Base-by-base conservation (phyloP, 2,797 vertebrate genomes). In the Spea hammondii region DNA sequence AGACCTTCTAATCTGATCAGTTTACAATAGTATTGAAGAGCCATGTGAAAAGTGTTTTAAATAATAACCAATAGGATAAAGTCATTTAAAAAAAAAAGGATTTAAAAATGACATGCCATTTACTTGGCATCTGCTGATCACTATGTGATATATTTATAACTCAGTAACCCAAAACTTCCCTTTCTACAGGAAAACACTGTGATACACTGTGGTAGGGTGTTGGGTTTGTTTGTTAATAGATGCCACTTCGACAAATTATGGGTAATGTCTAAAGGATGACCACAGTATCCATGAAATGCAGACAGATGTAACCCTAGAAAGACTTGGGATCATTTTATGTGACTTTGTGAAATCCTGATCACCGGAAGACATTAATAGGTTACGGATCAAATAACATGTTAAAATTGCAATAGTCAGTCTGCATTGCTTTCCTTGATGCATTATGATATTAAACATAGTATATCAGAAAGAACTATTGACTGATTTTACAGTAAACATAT, bases 401-500 rank as follows among this genome's bases (percentile, higher is more conserved):
- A 67, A 69, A 68, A 62, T 64, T 76, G 17, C 53, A 60, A 44
- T n/a, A 77, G 65, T 72, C 64, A 77, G 72, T 70, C 72, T 50
- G 60, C 67, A 68, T 81, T 55, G 70, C 71, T 80, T 81, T 77
- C 74, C 79, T 77, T 72, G 70, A 73, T 81, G 74, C 79, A 81
- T 81, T 81, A 81, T 73, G 55, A 62, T 77, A 77, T 81, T 72
- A 73, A 81, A 81, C 74, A 62, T 77, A 77, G 69, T 66, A 55
- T 54, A 77, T 60, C 70, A 72, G 70, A 66, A 64, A 77, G 70
- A 73, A 77, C 79, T 81, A 81, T 81, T 77, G 79, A 81, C 74
- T 81, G 74, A 81, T 68, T 68, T 81, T 81, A 81, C 79, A 73
- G 79, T 81, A 81, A 81, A 81, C 74, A 81, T 77, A 73, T 81